These are phyloP conservation scores for Anthophora plumipes DNA, from an alignment of 2,888 invertebrate species.

Conservation along the genomic window DNA sequence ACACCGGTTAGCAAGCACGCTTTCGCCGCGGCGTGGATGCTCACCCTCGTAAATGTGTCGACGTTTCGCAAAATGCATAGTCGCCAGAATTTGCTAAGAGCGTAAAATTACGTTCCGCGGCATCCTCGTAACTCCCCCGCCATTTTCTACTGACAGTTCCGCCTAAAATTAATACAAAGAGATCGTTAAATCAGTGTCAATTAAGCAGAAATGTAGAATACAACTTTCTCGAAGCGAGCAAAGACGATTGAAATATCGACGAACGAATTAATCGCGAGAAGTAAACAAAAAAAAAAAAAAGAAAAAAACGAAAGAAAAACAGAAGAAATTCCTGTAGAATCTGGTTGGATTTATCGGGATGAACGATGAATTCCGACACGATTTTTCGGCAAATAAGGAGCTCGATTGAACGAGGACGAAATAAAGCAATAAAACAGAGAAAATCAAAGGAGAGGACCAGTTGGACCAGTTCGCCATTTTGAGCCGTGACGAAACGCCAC, in stretches of 20 bases:
- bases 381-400: conserved; percentile 42
- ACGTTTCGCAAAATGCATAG: conserved; percentile 74
- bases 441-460: conserved; percentile 64
- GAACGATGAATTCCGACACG: conserved; percentile 15
- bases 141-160: conserved; percentile 58
- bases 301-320: no score
- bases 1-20: conserved; percentile 77
- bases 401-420: conserved; percentile 55
- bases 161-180: conserved; percentile 70
- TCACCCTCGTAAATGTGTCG: conserved; percentile 74
- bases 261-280: conserved; percentile 34
- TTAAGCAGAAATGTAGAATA: conserved; percentile 48
- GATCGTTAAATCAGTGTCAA: conserved; percentile 67
- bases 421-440: conserved; percentile 44
- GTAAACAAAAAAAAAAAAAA: neutral
- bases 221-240: neutral
- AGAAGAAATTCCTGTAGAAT: no score
- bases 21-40: conserved; percentile 70
- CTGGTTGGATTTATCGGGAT: neutral
- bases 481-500: conserved; percentile 47
- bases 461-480: conserved; percentile 78
- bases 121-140: conserved; percentile 52
- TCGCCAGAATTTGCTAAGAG: conserved; percentile 73
- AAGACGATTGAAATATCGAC: neutral
- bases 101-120: conserved; percentile 61